Evolutionary conservation across 2,113 vertebrate species (phyloP), one percentile per base, ranked within the genome.

Genomic region (Callopanchax toddi): DNA sequence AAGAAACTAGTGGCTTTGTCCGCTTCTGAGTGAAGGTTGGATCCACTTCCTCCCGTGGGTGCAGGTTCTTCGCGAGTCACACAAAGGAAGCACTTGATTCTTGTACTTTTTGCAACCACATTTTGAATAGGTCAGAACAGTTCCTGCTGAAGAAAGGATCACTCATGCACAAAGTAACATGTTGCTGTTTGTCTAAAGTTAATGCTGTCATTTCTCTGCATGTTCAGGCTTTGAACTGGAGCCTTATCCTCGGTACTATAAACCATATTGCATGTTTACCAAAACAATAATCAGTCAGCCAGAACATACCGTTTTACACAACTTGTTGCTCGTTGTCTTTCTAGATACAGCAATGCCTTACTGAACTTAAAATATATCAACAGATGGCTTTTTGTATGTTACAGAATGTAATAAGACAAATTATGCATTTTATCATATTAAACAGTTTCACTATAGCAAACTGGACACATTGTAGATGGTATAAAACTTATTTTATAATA

Each of bases 1-100:
- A 91, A 77, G 89, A 92, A 78, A 53, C 65, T 74, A 76, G 62
- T 87, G 87, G 81, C 83, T 81, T 80, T 87, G 87, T 91, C 87
- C 80, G 85, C 78, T 91, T 92, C 85, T 93, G 88, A 93, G 42
- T 91, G 81, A 87, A 37, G 62, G 67, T 0, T 21, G 45, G 25
- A 26, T 60, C 20, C 20, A 42, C n/a, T 6, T 45, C 13, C 12
- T 21, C 42, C 44, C 10, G 48, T 34, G 55, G 20, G 61, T 22
- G 17, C 5, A 34, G n/a, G 12, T n/a, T 58, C 50, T 25, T 48
- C 22, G 29, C 21, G 20, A 71, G 25, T 49, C 58, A 26, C 58
- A 26, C 20, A 6, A 22, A 42, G 5, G 5, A 61, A 22, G 20
- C 7, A 34, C 26, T 42, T 13, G 7, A 15, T 39, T 11, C 9